These are phyloP conservation scores for Himalopsyche japonica DNA, from an alignment of 2,888 invertebrate genomes.

Conservation along the genomic window DNA sequence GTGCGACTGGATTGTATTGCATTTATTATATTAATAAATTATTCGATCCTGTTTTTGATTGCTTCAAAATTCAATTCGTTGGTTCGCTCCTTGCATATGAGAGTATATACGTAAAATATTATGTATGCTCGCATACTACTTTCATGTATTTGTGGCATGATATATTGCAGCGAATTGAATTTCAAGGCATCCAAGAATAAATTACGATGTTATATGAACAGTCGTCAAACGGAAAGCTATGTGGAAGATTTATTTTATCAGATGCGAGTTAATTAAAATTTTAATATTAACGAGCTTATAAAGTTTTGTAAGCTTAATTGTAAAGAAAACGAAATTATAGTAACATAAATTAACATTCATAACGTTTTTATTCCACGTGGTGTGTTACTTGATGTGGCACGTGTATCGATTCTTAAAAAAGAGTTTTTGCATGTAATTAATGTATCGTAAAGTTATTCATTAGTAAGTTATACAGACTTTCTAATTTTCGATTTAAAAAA, in stretches of 20 bases:
- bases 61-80: background rate
- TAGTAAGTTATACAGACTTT: too few species aligned
- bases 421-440: too few species aligned
- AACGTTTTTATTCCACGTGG: too few species aligned
- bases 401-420: too few species aligned
- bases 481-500: too few species aligned
- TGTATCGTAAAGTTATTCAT: too few species aligned
- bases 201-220: background rate
- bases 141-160: background rate
- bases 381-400: too few species aligned
- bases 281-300: background rate
- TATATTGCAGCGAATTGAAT: background rate
- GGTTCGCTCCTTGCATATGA: background rate
- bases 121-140: background rate
- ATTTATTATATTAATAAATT: background rate
- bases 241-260: background rate
- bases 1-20: background rate
- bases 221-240: background rate
- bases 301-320: too few species aligned
- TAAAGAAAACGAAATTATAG: too few species aligned
- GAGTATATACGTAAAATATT: background rate
- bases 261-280: background rate
- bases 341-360: too few species aligned
- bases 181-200: constrained; percentile 1
- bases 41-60: background rate